Conservation (phyloP, 2,888 invertebrate species). For the Drosophila stalkeri region DNA sequence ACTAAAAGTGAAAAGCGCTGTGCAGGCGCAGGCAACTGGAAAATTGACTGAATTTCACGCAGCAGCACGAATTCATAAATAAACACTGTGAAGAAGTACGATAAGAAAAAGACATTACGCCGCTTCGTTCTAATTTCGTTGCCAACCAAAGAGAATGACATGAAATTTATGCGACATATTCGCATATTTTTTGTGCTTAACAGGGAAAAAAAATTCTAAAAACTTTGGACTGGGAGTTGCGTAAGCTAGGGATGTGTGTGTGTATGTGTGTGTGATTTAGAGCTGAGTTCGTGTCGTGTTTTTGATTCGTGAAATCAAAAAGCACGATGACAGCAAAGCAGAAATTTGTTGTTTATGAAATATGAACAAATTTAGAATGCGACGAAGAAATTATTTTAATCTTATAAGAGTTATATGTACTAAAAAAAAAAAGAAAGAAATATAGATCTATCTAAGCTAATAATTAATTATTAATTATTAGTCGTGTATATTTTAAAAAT, state of each 20-base stretch:
- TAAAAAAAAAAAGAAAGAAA: too few species aligned
- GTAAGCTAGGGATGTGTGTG: not conserved
- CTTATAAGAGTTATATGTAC: too few species aligned
- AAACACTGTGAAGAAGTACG: constrained; percentile 24
- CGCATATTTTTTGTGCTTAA: constrained; percentile 68
- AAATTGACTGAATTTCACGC: constrained; percentile 57
- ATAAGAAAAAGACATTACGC: constrained; percentile 52
- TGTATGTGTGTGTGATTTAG: not conserved
- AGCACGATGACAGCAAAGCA: not conserved
- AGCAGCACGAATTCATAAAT: constrained; percentile 31
- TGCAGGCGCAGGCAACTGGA: constrained; percentile 66
- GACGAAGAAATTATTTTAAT: too few species aligned
- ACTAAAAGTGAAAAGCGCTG: constrained; percentile 37
- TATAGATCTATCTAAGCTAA: too few species aligned
- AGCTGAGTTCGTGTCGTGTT: constrained; percentile 15
- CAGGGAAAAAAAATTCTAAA: constrained; percentile 8
- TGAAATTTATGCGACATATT: constrained; percentile 62
- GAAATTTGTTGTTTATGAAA: too few species aligned
- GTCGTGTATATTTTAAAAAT: too few species aligned
- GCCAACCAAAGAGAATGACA: constrained; percentile 47
- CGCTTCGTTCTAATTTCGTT: constrained; percentile 70
- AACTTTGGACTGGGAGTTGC: constrained; percentile 7
- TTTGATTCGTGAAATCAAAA: constrained; percentile 17
- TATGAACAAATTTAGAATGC: too few species aligned
- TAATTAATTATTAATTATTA: too few species aligned